Percentiles rank a stretch among this genome's conserved stretches.
Evolutionary conservation across 2,888 invertebrate genomes (phyloP).

Genomic region (Tromatobia lineatoria): DNA sequence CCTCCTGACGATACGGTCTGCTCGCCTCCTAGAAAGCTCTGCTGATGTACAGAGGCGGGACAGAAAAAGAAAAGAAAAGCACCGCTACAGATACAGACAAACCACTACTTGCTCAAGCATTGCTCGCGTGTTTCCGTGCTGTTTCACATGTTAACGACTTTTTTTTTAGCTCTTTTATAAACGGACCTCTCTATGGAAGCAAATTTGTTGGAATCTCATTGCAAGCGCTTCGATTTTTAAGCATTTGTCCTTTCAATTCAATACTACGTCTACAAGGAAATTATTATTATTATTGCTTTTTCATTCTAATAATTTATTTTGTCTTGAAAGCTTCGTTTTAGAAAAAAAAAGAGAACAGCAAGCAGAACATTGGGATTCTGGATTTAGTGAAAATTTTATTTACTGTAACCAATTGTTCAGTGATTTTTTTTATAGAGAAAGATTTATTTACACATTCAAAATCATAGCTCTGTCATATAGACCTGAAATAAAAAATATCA

Average conservation of each 20-base stretch:
- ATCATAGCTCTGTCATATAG: no score
- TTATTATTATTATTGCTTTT: background rate
- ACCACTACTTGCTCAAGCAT: slow-evolving; percentile 81
- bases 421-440: no score
- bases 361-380: no score
- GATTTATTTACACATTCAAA: no score
- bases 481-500: no score
- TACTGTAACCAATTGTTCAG: no score
- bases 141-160: slow-evolving; percentile 15
- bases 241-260: background rate
- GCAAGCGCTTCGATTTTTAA: background rate
- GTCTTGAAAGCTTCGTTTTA: background rate
- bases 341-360: background rate
- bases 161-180: background rate
- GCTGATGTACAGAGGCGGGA: slow-evolving; percentile 83
- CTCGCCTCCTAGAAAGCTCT: slow-evolving; percentile 85
- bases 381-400: no score
- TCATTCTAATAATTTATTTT: background rate
- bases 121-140: slow-evolving; percentile 65
- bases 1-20: slow-evolving; percentile 79
- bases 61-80: slow-evolving; percentile 83
- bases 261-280: background rate
- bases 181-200: background rate
- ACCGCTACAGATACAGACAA: slow-evolving; percentile 84
- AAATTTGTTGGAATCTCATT: background rate